phyloP scores from a whole-genome alignment of 2,888 invertebrate genomes.

The Aleiodes leptofemur region DNA sequence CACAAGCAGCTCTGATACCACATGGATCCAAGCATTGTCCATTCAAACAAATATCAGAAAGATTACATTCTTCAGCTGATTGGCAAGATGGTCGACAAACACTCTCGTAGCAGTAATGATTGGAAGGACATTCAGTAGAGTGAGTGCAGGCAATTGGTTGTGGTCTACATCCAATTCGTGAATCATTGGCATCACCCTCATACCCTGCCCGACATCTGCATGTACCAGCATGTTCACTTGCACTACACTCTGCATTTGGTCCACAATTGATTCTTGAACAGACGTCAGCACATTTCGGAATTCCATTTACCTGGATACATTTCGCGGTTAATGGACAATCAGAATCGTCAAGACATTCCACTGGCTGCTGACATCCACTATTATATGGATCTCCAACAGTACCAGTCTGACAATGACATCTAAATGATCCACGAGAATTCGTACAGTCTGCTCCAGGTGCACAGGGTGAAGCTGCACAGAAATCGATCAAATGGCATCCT shows the following conservation, averaged over 20 bases:
- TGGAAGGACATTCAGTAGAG: slow-evolving; percentile 85
- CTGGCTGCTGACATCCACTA: slow-evolving; percentile 88
- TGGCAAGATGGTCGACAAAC: slow-evolving; percentile 89
- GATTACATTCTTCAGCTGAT: slow-evolving; percentile 86
- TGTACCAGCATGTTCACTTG: slow-evolving; percentile 84
- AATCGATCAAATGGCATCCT: slow-evolving; percentile 86
- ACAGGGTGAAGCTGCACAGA: slow-evolving; percentile 87
- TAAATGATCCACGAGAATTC: slow-evolving; percentile 87
- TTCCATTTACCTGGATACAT: slow-evolving; percentile 83
- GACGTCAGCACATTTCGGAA: slow-evolving; percentile 86
- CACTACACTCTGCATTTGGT: slow-evolving; percentile 88
- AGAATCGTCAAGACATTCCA: slow-evolving; percentile 86
- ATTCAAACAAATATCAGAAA: slow-evolving; percentile 86
- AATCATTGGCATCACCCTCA: slow-evolving; percentile 85
- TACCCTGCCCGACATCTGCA: slow-evolving; percentile 89
- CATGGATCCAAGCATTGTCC: slow-evolving; percentile 91
- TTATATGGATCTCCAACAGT: slow-evolving; percentile 91
- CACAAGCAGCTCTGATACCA: slow-evolving; percentile 85
- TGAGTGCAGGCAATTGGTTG: slow-evolving; percentile 84
- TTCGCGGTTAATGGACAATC: slow-evolving; percentile 90
- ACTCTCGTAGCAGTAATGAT: slow-evolving; percentile 88
- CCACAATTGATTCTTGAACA: slow-evolving; percentile 85
- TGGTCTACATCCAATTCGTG: slow-evolving; percentile 84
- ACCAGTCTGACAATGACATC: slow-evolving; percentile 86
- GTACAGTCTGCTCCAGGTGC: slow-evolving; percentile 88